These are phyloP conservation scores for Agrochola lychnidis DNA, from an alignment of 2,888 invertebrate genomes.

Conservation along the genomic window DNA sequence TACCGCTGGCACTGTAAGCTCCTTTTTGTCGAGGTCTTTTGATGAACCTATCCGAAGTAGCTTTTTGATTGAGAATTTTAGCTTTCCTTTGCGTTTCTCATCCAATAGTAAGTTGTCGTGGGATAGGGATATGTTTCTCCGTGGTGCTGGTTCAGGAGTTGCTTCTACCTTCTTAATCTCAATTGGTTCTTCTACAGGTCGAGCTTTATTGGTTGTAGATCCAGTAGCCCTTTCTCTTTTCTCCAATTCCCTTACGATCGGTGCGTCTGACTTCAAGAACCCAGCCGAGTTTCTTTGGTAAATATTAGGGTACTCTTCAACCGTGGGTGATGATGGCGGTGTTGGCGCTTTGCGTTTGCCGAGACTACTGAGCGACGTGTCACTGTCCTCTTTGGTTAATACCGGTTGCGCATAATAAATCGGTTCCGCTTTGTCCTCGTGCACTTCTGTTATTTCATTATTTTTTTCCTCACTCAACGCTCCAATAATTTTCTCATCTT, in stretches of 20 bases:
- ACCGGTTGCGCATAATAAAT: slow-evolving; percentile 88
- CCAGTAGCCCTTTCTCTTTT: slow-evolving; percentile 92
- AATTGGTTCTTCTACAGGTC: slow-evolving; percentile 77
- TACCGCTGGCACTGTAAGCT: slow-evolving; percentile 81
- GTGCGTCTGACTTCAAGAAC: slow-evolving; percentile 91
- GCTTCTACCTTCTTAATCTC: slow-evolving; percentile 79
- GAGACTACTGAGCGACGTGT: slow-evolving; percentile 88
- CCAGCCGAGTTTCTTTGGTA: slow-evolving; percentile 91
- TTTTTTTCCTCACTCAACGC: slow-evolving; percentile 81
- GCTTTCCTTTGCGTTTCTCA: slow-evolving; percentile 92
- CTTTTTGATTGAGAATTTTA: slow-evolving; percentile 95
- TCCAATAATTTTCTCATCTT: slow-evolving; percentile 77
- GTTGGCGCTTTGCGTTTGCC: slow-evolving; percentile 95
- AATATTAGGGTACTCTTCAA: slow-evolving; percentile 88
- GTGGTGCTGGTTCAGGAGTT: slow-evolving; percentile 92
- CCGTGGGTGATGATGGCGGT: slow-evolving; percentile 91
- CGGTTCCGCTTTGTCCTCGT: slow-evolving; percentile 83
- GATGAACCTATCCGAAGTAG: slow-evolving; percentile 94
- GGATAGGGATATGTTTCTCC: slow-evolving; percentile 93
- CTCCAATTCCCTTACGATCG: slow-evolving; percentile 94
- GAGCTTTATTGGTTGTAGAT: slow-evolving; percentile 76
- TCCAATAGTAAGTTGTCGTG: slow-evolving; percentile 93
- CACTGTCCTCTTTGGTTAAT: slow-evolving; percentile 90
- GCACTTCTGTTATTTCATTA: slow-evolving; percentile 82
- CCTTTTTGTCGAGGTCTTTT: slow-evolving; percentile 92